Percentiles rank a stretch among this genome's conserved stretches.
Evolutionary conservation across 2,888 invertebrate species (phyloP).

Genomic region (Drosophila kokeensis): DNA sequence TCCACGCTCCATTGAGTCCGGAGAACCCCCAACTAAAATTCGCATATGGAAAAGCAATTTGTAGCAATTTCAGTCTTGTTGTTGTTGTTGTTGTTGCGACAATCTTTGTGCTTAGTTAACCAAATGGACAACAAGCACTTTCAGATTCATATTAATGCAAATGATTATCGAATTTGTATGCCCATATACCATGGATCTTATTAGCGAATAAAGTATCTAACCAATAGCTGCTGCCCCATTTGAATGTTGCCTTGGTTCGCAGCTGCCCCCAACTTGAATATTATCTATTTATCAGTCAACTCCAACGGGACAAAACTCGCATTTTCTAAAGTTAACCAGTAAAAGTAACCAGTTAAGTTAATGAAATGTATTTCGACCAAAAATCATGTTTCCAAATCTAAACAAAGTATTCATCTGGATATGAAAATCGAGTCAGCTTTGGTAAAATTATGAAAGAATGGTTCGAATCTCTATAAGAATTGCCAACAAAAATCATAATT

Average conservation of each 20-base stretch:
- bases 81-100: constrained; percentile 6
- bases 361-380: background rate
- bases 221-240: background rate
- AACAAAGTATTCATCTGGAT: background rate
- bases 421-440: background rate
- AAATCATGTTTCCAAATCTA: background rate
- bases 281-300: background rate
- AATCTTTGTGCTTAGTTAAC: constrained; percentile 24
- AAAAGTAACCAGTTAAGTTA: background rate
- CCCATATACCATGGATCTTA: background rate
- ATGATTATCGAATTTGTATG: constrained; percentile 44
- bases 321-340: too few species aligned
- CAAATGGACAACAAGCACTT: constrained; percentile 32
- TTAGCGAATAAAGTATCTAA: background rate
- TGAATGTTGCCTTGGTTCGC: background rate
- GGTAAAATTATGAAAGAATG: background rate
- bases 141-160: constrained; percentile 32
- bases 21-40: constrained; percentile 13
- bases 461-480: background rate
- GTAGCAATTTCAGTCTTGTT: constrained; percentile 26
- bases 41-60: constrained; percentile 52
- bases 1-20: constrained; percentile 62
- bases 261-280: background rate
- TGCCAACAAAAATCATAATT: background rate
- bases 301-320: too few species aligned